Evolutionary conservation across 2,113 vertebrate genomes (phyloP).

Genomic region (Empidonax traillii): DNA sequence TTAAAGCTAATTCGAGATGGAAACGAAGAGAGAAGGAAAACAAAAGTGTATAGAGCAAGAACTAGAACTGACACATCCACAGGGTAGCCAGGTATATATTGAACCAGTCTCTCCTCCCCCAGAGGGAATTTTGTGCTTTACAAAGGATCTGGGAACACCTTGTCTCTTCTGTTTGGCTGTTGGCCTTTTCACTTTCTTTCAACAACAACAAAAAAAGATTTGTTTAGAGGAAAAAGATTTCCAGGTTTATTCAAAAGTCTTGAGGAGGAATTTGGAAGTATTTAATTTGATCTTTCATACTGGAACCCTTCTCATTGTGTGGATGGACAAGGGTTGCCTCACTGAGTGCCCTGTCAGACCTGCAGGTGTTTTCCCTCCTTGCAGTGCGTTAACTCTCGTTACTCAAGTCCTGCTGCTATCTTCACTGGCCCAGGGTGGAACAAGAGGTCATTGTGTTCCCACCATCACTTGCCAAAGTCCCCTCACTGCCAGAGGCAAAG

Average conservation of each 20-base stretch:
- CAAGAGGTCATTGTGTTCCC: slow-evolving; percentile 22
- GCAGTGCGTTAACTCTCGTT: not conserved
- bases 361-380: not conserved
- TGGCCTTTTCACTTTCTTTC: not conserved
- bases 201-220: not conserved
- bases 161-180: not conserved
- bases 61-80: not conserved
- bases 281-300: not conserved
- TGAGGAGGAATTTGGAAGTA: not conserved
- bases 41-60: not conserved
- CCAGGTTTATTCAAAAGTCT: not conserved
- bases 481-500: not conserved
- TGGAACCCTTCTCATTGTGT: not conserved
- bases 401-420: not conserved
- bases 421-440: not conserved
- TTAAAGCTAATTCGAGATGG: not conserved
- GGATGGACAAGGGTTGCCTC: not conserved
- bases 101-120: not conserved
- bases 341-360: not conserved
- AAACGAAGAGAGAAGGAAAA: not conserved
- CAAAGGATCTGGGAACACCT: slow-evolving; percentile 8
- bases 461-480: slow-evolving; percentile 1
- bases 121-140: not conserved
- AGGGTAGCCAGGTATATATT: not conserved
- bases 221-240: not conserved